Base-by-base conservation (phyloP, 2,888 invertebrate genomes). In the Crioceris asparagi region DNA sequence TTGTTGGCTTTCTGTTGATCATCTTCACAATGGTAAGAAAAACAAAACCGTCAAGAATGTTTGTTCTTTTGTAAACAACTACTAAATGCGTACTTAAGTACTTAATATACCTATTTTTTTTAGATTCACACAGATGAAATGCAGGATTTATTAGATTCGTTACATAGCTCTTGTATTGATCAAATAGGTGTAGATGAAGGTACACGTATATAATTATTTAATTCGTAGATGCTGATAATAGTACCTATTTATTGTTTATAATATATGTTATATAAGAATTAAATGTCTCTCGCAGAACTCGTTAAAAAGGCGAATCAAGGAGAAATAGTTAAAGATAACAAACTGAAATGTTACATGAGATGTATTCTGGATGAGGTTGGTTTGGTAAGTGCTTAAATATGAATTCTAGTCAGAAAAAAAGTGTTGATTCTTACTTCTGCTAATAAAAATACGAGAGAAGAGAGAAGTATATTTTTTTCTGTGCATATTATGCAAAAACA, bases 271-370 rank as follows among this genome's bases (percentile, higher is more conserved):
- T 11, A 26, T 26, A n/a, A 3, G 12, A 3, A 26, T 11, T 8
- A 3, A 19, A 15, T 27, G 12, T 27, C 15, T 27, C n/a, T n/a
- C n/a, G n/a, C 33, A 33, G 33, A 19, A 12, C 25, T 11, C 6
- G 14, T 33, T 16, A 12, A 26, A 3, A 60, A 64, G 34, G 49
- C 50, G 2, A 49, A 53, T n/a, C 55, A 56, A 4, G 50, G 53
- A 12, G 49, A 54, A 36, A 65, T 67, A 47, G 41, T 53, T 3
- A 61, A 55, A 27, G 53, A 46, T 17, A 42, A 50, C 17, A 47
- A 43, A 7, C 44, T 54, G 17, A 52, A 61, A 55, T 63, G 62
- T 45, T 64, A 62, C 46, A 51, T 62, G 43, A 59, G 56, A 46
- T 64, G 64, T 38, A 37, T 60, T 12, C 31, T 44, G 17, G 40